phyloP scores from a whole-genome alignment of 2,113 vertebrate species.

The Propithecus coquereli region DNA sequence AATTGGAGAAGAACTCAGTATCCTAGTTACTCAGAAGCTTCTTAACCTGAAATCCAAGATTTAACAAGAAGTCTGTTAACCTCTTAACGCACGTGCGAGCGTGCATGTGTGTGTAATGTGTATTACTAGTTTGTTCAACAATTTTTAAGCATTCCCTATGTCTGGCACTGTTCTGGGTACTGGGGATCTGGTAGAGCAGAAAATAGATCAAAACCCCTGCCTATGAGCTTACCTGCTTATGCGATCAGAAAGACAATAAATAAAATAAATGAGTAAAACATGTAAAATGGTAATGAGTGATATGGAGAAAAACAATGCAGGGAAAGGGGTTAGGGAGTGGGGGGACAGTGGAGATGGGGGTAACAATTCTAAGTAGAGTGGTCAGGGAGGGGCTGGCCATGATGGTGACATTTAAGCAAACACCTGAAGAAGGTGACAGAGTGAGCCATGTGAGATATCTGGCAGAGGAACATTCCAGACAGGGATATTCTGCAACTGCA shows the following conservation, averaged over 20 bases:
- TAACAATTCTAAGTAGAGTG: background rate
- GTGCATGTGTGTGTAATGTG: background rate
- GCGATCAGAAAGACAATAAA: background rate
- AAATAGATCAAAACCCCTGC: background rate
- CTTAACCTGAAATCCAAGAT: background rate
- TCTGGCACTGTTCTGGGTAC: background rate
- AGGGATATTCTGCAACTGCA: background rate
- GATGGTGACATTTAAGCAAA: background rate
- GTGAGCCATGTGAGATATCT: background rate
- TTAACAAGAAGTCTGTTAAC: background rate
- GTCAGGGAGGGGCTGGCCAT: background rate
- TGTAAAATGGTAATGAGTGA: background rate
- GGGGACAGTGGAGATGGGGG: background rate
- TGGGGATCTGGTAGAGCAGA: background rate
- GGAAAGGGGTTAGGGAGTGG: background rate
- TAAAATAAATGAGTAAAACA: background rate
- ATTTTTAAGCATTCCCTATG: background rate
- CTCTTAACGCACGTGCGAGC: background rate
- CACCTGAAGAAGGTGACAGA: background rate
- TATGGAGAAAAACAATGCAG: background rate
- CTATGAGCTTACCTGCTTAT: background rate
- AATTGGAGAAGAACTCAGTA: background rate
- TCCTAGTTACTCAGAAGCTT: background rate
- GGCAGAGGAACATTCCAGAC: background rate
- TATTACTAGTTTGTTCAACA: background rate